Evolutionary conservation across 2,888 invertebrate genomes (phyloP).

Genomic region (Lottia scabra): DNA sequence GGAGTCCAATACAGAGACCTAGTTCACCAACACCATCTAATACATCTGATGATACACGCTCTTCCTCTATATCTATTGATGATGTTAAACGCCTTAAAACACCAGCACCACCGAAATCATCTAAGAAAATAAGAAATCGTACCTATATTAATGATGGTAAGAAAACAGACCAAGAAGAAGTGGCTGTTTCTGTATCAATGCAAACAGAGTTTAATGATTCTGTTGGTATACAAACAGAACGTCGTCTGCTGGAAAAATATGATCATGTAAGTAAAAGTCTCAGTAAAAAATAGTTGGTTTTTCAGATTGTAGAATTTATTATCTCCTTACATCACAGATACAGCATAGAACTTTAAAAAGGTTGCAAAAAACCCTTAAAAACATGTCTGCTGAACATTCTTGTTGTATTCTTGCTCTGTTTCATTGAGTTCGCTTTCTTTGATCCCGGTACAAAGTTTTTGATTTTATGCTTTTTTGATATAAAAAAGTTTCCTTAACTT

Average conservation of each 20-base stretch:
- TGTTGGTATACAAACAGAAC: constrained; percentile 56
- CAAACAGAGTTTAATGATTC: constrained; percentile 39
- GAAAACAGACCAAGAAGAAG: constrained; percentile 38
- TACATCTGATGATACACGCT: constrained; percentile 7
- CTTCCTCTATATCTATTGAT: constrained; percentile 9
- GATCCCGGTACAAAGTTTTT: too few relatives aligned
- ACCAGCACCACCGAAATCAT: constrained; percentile 18
- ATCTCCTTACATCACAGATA: too few relatives aligned
- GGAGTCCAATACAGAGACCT: constrained; percentile 7
- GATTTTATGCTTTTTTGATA: too few relatives aligned
- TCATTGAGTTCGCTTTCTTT: too few relatives aligned
- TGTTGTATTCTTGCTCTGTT: too few relatives aligned
- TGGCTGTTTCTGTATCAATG: constrained; percentile 39
- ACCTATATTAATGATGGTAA: constrained; percentile 50
- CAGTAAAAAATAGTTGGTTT: too few relatives aligned
- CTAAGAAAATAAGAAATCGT: constrained; percentile 29
- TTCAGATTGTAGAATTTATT: too few relatives aligned
- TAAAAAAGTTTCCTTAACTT: too few relatives aligned
- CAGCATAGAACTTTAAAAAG: too few relatives aligned
- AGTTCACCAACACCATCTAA: constrained; percentile 27
- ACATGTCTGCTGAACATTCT: too few relatives aligned
- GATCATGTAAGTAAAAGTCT: constrained; percentile 53
- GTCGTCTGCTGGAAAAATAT: constrained; percentile 50
- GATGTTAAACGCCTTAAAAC: neutral
- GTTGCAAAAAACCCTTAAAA: too few relatives aligned